phyloP scores from a whole-genome alignment of 2,113 vertebrate species.

The Nettapus auritus region DNA sequence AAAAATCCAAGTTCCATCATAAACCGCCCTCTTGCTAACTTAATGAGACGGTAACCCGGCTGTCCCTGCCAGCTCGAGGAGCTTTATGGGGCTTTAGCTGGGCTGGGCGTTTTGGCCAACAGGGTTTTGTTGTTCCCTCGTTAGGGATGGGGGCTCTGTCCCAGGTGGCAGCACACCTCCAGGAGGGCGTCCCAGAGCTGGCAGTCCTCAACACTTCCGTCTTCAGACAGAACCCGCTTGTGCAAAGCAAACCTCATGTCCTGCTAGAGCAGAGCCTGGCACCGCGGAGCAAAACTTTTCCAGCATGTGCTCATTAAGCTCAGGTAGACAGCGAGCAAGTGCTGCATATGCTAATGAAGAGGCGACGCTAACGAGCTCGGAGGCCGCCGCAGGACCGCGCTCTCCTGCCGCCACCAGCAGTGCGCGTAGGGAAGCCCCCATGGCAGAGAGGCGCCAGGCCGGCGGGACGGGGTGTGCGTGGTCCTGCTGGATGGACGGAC shows the following conservation, averaged over 20 bases:
- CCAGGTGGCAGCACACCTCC: background rate
- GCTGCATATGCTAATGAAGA: conserved; percentile 40
- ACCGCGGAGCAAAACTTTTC: conserved; percentile 16
- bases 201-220: no score
- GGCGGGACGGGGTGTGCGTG: no score
- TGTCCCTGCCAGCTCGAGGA: background rate
- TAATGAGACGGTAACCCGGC: background rate
- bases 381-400: background rate
- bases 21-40: background rate
- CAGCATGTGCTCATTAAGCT: background rate
- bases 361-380: conserved; percentile 20
- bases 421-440: background rate
- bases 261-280: background rate
- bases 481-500: background rate
- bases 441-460: background rate
- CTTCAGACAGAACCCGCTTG: background rate
- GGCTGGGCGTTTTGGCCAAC: background rate
- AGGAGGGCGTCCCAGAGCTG: background rate
- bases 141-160: background rate
- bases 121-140: background rate
- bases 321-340: conserved; percentile 6
- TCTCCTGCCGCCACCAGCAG: background rate
- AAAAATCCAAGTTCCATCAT: conserved; percentile 5
- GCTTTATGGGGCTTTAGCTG: background rate
- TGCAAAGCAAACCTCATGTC: background rate